A percentile compares a stretch with the other conserved stretches of the same genome.
phyloP scores from a whole-genome alignment of 1,140 invertebrate genomes.

The Macrotrachela quadricornifera region DNA sequence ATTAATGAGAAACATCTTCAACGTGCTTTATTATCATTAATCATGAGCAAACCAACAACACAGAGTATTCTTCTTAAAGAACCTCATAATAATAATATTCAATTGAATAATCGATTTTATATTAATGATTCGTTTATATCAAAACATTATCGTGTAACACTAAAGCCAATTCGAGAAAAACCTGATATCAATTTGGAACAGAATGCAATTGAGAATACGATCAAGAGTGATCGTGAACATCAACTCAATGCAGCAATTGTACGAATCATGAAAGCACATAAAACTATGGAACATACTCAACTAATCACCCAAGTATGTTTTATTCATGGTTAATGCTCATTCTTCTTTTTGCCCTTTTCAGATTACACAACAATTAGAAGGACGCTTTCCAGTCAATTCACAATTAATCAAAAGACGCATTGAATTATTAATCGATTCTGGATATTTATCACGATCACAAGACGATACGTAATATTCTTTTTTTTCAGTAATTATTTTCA shows the following conservation, averaged over 20 bases:
- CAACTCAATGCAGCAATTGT: slow-evolving; percentile 99
- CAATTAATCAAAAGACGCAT: slow-evolving; percentile 2
- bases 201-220: slow-evolving; percentile 94
- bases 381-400: not conserved
- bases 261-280: slow-evolving; percentile 94
- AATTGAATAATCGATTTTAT: slow-evolving; percentile 66
- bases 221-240: slow-evolving; percentile 86
- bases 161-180: slow-evolving; percentile 32
- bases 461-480: too few species aligned
- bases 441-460: too few species aligned
- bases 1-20: slow-evolving; percentile 88
- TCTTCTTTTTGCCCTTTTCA: too few species aligned
- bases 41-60: slow-evolving; percentile 68
- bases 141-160: slow-evolving; percentile 75
- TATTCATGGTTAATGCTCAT: too few species aligned
- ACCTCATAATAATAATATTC: slow-evolving; percentile 86
- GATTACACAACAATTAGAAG: not conserved
- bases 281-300: slow-evolving; percentile 62
- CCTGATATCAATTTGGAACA: slow-evolving; percentile 59
- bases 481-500: too few species aligned
- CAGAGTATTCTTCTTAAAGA: slow-evolving; percentile 81
- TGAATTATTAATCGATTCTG: slow-evolving; percentile 2
- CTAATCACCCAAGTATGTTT: slow-evolving; percentile 61
- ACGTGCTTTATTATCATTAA: slow-evolving; percentile 77
- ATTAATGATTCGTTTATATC: slow-evolving; percentile 96